Percentiles rank a stretch among this genome's conserved stretches.
These are phyloP conservation scores for Salvator merianae DNA, from an alignment of 2,113 vertebrate genomes.

Conservation along the genomic window DNA sequence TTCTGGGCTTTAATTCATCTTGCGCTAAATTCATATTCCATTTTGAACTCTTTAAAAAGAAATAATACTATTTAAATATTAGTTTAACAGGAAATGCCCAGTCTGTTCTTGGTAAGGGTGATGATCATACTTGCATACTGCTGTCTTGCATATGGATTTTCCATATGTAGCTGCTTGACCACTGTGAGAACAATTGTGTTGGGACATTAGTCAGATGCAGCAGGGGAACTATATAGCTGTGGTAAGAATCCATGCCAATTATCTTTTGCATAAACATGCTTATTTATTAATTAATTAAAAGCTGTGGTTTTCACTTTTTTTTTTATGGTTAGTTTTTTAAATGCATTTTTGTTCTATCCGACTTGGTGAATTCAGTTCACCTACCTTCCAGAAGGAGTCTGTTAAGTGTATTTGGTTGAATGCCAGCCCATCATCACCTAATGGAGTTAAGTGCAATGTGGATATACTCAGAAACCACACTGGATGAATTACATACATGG, in stretches of 20 bases:
- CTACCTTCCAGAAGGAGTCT: conserved; percentile 27
- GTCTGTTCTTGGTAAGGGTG: neutral
- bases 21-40: neutral
- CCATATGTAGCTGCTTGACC: too few relatives aligned
- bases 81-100: neutral
- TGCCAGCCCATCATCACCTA: conserved; percentile 46
- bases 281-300: neutral
- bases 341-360: neutral
- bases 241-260: conserved; percentile 7
- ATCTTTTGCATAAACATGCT: neutral
- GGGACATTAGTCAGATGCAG: too few relatives aligned
- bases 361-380: neutral
- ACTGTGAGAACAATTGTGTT: too few relatives aligned
- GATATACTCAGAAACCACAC: conserved; percentile 35
- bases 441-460: conserved; percentile 48
- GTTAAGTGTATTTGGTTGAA: conserved; percentile 37
- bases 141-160: too few relatives aligned
- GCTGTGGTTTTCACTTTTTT: neutral
- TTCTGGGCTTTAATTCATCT: neutral
- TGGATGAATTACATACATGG: conserved; percentile 50
- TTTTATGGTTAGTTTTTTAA: neutral
- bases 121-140: neutral
- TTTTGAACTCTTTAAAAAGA: neutral
- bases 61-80: neutral
- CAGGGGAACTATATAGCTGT: conserved; percentile 10